Conservation (phyloP, 1,140 invertebrate species). For the Patella vulgata region DNA sequence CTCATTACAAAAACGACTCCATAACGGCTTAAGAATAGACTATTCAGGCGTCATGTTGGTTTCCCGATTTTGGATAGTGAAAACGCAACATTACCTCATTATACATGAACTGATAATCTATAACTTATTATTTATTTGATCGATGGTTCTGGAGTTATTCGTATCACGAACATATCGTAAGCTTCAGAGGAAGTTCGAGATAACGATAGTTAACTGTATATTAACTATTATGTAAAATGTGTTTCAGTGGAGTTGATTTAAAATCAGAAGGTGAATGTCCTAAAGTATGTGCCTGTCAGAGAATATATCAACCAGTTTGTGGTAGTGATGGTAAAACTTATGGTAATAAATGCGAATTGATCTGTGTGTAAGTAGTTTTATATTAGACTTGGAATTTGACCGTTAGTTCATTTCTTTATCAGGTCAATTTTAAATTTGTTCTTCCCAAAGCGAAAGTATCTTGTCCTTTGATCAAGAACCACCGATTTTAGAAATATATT, state of each 20-base stretch:
- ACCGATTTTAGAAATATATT: too few relatives aligned
- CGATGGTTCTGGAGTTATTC: too few relatives aligned
- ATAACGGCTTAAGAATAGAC: not conserved
- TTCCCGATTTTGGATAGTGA: constrained; percentile 79
- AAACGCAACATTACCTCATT: constrained; percentile 73
- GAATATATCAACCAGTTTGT: constrained; percentile 20
- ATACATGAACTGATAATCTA: too few relatives aligned
- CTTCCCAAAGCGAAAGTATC: constrained; percentile 20
- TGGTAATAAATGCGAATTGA: constrained; percentile 66
- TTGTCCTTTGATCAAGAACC: too few relatives aligned
- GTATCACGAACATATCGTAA: constrained; percentile 9
- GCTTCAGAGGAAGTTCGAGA: too few relatives aligned
- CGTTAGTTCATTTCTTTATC: not conserved
- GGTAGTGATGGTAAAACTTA: constrained; percentile 28
- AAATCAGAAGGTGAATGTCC: constrained; percentile 18
- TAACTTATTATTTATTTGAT: too few relatives aligned
- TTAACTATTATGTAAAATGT: too few relatives aligned
- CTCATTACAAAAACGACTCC: not conserved
- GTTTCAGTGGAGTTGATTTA: constrained; percentile 10
- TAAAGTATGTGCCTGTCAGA: constrained; percentile 20
- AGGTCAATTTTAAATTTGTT: too few relatives aligned
- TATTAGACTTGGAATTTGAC: not conserved
- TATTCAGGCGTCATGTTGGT: constrained; percentile 64
- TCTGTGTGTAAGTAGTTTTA: constrained; percentile 53
- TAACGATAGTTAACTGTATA: too few relatives aligned